Evolutionary conservation across 2,797 vertebrate species (phyloP).

Genomic region (Falco columbarius): DNA sequence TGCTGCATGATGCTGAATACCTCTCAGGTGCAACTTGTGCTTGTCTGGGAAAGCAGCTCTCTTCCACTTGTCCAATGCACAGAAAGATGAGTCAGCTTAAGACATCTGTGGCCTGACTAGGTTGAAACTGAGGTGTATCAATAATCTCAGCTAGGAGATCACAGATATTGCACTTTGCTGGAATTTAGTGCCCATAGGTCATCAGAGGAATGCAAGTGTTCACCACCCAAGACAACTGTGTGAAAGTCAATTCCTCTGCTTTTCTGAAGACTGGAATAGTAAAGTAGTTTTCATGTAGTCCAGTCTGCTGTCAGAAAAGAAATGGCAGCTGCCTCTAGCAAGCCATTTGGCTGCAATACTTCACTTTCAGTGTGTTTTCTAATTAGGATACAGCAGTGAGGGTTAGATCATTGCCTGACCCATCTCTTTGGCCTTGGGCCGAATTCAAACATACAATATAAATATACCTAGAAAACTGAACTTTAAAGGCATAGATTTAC

Average conservation of each 20-base stretch:
- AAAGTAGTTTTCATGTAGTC: not conserved
- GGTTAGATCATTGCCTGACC: not conserved
- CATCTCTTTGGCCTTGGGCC: not conserved
- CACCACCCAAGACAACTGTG: not conserved
- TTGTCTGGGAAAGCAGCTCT: not conserved
- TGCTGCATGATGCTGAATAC: not conserved
- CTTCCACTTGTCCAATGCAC: not conserved
- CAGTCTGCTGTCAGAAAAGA: not conserved
- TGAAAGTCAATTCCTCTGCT: not conserved
- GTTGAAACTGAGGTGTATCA: not conserved
- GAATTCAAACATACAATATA: not conserved
- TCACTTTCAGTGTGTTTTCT: not conserved
- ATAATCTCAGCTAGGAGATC: not conserved
- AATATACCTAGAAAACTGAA: not conserved
- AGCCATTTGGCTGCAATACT: not conserved
- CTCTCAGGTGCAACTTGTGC: not conserved
- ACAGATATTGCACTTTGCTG: not conserved
- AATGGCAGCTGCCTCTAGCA: not conserved
- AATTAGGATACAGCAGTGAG: not conserved
- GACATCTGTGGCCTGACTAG: not conserved
- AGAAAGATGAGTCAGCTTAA: not conserved
- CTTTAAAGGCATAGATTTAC: not conserved
- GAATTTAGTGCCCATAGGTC: not conserved
- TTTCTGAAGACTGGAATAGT: not conserved
- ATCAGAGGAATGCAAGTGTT: not conserved